These are phyloP conservation scores for Kryptolebias marmoratus DNA, from an alignment of 2,113 vertebrate genomes.

Conservation along the genomic window DNA sequence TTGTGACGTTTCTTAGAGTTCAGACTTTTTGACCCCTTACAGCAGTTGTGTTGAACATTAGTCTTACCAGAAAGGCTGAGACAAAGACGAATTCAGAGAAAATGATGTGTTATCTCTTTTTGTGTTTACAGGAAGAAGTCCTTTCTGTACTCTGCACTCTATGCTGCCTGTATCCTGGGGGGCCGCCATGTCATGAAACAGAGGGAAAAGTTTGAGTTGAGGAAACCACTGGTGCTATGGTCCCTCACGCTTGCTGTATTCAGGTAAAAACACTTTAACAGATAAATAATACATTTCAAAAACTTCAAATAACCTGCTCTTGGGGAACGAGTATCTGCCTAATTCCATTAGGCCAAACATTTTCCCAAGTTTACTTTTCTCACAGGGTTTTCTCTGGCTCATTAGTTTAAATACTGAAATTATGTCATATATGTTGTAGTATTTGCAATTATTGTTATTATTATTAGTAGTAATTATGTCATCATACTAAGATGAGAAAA, in stretches of 20 bases:
- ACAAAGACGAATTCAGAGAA: too few species aligned
- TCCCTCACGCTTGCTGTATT: slow-evolving; percentile 96
- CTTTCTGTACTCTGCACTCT: slow-evolving; percentile 95
- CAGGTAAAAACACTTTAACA: slow-evolving; percentile 81
- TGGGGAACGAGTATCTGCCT: too few species aligned
- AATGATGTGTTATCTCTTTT: not conserved
- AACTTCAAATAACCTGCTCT: too few species aligned
- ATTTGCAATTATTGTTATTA: too few species aligned
- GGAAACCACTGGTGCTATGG: slow-evolving; percentile 98
- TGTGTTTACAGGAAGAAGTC: slow-evolving; percentile 94
- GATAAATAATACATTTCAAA: not conserved
- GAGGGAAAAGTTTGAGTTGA: slow-evolving; percentile 97
- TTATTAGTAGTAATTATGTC: too few species aligned
- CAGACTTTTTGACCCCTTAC: too few species aligned
- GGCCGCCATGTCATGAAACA: slow-evolving; percentile 98
- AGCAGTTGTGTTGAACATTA: not conserved
- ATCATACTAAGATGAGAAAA: too few species aligned
- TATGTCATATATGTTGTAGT: too few species aligned
- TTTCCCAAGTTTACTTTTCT: too few species aligned
- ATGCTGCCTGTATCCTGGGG: slow-evolving; percentile 96
- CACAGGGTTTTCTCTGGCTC: too few species aligned
- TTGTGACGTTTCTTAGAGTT: not conserved
- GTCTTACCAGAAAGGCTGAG: not conserved
- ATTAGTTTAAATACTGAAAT: too few species aligned
- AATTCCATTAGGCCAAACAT: too few species aligned